These are phyloP conservation scores for Helicoverpa armigera DNA, from an alignment of 1,140 invertebrate species.

Conservation along the genomic window DNA sequence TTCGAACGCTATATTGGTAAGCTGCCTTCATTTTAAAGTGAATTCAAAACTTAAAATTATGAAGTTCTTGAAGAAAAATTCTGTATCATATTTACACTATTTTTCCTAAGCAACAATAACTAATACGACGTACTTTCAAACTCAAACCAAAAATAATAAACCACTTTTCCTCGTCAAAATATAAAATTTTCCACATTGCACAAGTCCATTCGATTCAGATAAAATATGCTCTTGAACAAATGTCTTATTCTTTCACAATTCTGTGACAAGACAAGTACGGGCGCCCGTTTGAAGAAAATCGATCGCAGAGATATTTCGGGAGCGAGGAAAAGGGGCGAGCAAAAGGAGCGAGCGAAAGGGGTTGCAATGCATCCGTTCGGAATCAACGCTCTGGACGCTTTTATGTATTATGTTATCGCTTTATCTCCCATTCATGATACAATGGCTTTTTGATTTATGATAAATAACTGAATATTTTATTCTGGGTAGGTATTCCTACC, in stretches of 20 bases:
- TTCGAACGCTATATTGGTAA: no score
- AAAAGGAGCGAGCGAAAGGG: constrained; percentile 10
- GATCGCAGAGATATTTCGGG: constrained; percentile 7
- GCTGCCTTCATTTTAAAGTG: no score
- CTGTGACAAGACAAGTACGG: background rate
- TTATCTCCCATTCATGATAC: background rate
- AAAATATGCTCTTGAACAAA: constrained; percentile 16
- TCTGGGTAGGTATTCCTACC: background rate
- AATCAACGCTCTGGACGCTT: background rate
- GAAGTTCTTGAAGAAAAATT: no score
- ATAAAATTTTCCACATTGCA: background rate
- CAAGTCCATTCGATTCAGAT: constrained; percentile 5
- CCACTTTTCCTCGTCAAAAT: background rate
- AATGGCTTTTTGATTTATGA: background rate
- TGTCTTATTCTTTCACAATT: background rate
- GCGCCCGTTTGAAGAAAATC: background rate
- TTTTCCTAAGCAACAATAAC: no score
- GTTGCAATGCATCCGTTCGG: constrained; percentile 15
- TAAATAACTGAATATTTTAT: background rate
- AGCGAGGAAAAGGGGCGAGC: constrained; percentile 3
- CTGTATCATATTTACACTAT: no score
- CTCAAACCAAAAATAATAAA: no score
- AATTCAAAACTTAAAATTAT: no score
- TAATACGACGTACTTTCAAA: no score
- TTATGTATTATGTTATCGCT: background rate